Conservation (phyloP, 2,888 invertebrate genomes). For the Argyresthia albistria region DNA sequence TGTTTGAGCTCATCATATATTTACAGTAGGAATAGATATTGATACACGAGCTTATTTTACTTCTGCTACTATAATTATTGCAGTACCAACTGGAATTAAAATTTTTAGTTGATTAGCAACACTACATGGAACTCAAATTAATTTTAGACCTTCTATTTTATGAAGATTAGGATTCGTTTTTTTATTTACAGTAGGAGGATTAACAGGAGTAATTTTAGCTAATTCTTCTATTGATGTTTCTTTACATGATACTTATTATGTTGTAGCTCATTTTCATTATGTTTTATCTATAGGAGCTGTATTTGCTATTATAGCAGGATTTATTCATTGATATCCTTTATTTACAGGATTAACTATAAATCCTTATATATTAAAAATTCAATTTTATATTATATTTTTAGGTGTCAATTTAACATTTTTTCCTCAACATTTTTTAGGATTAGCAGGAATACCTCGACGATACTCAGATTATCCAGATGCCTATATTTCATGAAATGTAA, state of each 20-base stretch:
- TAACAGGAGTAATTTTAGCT: constrained; percentile 78
- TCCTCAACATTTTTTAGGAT: constrained; percentile 79
- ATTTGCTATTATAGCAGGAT: constrained; percentile 83
- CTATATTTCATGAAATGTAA: constrained; percentile 76
- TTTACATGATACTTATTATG: constrained; percentile 88
- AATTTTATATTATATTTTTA: constrained; percentile 81
- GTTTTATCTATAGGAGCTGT: constrained; percentile 85
- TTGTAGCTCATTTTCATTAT: constrained; percentile 88
- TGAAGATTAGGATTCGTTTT: constrained; percentile 85
- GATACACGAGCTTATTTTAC: constrained; percentile 90
- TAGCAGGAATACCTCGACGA: constrained; percentile 78
- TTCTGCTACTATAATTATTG: constrained; percentile 90
- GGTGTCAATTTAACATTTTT: constrained; percentile 87
- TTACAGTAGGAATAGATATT: constrained; percentile 87
- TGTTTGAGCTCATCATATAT: constrained; percentile 90
- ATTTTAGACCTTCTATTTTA: constrained; percentile 70
- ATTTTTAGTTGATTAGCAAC: constrained; percentile 84
- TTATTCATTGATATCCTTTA: constrained; percentile 80
- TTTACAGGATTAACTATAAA: constrained; percentile 76
- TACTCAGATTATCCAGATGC: constrained; percentile 81
- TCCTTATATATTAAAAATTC: constrained; percentile 73
- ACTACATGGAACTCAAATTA: constrained; percentile 75
- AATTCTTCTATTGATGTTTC: constrained; percentile 85
- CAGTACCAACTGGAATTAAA: constrained; percentile 88
- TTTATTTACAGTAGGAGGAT: constrained; percentile 82